Conservation (phyloP, 1,140 invertebrate species). For the Acromyrmex heyeri region DNA sequence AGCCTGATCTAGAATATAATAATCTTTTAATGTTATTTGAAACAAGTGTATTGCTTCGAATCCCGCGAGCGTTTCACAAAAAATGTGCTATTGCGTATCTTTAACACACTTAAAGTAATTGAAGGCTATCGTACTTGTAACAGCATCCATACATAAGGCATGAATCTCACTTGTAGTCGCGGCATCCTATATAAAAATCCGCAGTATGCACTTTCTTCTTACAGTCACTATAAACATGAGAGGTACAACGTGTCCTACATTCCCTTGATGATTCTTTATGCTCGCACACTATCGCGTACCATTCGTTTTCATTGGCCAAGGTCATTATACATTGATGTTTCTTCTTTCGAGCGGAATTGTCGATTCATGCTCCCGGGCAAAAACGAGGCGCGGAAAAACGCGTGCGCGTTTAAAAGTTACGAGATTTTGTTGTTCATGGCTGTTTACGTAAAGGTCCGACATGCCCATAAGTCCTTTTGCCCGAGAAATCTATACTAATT, state of each 20-base stretch:
- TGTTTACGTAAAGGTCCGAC: constrained; percentile 40
- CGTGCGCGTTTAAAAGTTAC: constrained; percentile 41
- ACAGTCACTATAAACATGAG: constrained; percentile 45
- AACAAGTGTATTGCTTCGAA: neutral
- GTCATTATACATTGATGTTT: constrained; percentile 41
- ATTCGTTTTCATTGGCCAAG: constrained; percentile 70
- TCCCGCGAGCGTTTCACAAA: neutral
- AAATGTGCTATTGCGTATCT: neutral
- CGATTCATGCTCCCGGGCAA: constrained; percentile 36
- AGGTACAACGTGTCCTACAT: constrained; percentile 64
- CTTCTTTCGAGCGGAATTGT: constrained; percentile 45
- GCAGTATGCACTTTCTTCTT: constrained; percentile 46
- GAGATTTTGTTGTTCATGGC: constrained; percentile 31
- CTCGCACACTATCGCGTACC: constrained; percentile 10
- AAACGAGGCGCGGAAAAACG: constrained; percentile 27
- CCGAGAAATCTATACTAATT: neutral
- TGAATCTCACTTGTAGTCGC: constrained; percentile 22
- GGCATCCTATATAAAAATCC: constrained; percentile 25
- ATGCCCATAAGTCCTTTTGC: neutral
- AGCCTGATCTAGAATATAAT: no score
- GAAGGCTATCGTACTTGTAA: neutral
- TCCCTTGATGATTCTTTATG: constrained; percentile 46
- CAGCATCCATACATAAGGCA: neutral
- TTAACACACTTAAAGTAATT: neutral
- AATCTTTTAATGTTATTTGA: neutral